Conservation (phyloP, 37 sponge, comb jelly and placozoan species). For the Agelas oroides region DNA sequence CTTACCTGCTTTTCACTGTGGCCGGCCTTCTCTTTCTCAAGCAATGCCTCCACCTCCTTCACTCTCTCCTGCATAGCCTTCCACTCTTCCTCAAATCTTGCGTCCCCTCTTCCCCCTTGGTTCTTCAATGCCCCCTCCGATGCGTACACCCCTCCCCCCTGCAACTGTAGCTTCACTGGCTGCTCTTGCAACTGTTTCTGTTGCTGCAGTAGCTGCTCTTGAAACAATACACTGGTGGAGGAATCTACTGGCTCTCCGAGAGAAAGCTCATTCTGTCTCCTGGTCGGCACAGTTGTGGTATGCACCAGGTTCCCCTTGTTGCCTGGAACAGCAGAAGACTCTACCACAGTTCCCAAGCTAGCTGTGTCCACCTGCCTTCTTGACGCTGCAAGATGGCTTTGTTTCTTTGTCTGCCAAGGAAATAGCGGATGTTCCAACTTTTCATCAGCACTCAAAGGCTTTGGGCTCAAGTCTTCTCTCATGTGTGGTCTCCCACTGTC, state of each 20-base stretch:
- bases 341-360: not conserved
- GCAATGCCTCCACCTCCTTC: constrained; percentile 2
- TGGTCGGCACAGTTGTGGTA: not conserved
- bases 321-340: too few species aligned
- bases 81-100: not conserved
- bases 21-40: not conserved
- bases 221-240: not conserved
- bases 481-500: too few species aligned
- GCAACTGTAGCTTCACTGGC: not conserved
- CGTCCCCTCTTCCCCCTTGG: not conserved
- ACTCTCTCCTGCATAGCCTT: not conserved
- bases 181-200: constrained; percentile 16
- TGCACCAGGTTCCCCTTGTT: not conserved
- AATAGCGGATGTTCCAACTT: constrained; percentile 44
- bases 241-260: not conserved
- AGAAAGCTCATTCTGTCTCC: not conserved
- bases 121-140: too few species aligned
- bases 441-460: not conserved
- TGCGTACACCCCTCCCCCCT: not conserved
- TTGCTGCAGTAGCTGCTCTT: constrained; percentile 19
- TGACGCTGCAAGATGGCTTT: not conserved
- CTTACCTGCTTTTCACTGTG: constrained; percentile 29
- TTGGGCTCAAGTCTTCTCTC: not conserved
- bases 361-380: not conserved
- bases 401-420: constrained; percentile 39